phyloP scores from a whole-genome alignment of 1,140 invertebrate species.

The Apis laboriosa region DNA sequence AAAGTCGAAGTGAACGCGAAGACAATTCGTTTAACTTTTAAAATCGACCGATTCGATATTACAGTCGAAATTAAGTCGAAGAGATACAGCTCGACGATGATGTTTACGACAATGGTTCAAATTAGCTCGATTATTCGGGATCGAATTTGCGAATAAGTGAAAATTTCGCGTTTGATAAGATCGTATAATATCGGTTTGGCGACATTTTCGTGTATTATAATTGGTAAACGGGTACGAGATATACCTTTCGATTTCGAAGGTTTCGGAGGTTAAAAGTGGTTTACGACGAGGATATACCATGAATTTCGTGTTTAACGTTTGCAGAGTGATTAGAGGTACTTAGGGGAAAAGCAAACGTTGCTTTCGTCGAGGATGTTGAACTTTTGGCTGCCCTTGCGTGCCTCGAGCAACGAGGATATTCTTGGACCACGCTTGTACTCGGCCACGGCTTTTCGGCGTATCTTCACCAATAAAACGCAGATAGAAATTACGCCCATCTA shows the following conservation, averaged over 20 bases:
- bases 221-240: not conserved
- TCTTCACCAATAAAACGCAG: too few species aligned
- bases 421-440: constrained; percentile 21
- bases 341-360: not conserved
- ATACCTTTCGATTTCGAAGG: not conserved
- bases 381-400: constrained; percentile 36
- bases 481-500: not conserved
- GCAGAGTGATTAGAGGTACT: not conserved
- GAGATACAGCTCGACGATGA: too few species aligned
- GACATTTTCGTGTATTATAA: not conserved
- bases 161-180: too few species aligned
- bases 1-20: too few species aligned
- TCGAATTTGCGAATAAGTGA: too few species aligned
- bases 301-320: not conserved
- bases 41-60: too few species aligned
- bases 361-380: constrained; percentile 38
- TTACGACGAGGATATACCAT: not conserved
- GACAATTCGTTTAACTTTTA: too few species aligned
- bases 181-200: too few species aligned
- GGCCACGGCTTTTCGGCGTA: not conserved
- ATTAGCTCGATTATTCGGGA: too few species aligned
- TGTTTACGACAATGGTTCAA: too few species aligned
- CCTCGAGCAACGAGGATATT: constrained; percentile 21
- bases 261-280: too few species aligned
- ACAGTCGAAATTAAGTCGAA: too few species aligned